Conservation (phyloP, 2,113 vertebrate genomes). For the Hyperoodon ampullatus region DNA sequence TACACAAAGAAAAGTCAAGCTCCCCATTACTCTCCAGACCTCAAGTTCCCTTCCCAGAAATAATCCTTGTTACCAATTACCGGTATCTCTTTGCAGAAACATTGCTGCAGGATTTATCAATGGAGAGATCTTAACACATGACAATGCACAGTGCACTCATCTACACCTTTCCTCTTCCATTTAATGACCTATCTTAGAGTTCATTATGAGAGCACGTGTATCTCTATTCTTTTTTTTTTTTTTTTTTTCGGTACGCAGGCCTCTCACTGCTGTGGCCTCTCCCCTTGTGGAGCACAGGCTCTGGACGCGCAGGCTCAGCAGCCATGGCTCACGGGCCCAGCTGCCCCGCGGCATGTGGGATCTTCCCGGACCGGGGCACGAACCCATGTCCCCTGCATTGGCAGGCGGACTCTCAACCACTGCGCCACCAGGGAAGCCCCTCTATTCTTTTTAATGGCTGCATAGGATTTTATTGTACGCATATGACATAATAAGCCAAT, state of each 20-base stretch:
- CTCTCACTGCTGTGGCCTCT: too few relatives aligned
- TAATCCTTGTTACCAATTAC: neutral
- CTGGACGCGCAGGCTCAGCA: too few relatives aligned
- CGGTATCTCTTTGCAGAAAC: conserved; percentile 18
- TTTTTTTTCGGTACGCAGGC: too few relatives aligned
- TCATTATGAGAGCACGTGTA: neutral
- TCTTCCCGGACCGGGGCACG: too few relatives aligned
- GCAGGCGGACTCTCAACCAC: too few relatives aligned
- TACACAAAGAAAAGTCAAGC: neutral
- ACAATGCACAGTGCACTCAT: neutral
- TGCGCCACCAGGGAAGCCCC: too few relatives aligned
- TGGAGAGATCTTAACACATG: neutral
- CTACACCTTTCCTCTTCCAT: neutral
- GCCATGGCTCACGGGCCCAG: too few relatives aligned
- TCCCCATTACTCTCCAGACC: neutral
- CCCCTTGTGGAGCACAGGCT: too few relatives aligned
- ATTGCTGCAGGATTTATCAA: neutral
- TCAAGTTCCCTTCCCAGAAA: neutral
- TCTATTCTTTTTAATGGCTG: neutral
- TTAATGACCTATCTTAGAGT: neutral
- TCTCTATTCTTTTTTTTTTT: neutral
- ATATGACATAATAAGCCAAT: neutral
- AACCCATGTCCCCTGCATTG: too few relatives aligned
- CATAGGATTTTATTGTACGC: neutral
- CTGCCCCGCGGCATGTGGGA: too few relatives aligned